Evolutionary conservation across 2,888 invertebrate species (phyloP).

Genomic region (Lottia gigantea): DNA sequence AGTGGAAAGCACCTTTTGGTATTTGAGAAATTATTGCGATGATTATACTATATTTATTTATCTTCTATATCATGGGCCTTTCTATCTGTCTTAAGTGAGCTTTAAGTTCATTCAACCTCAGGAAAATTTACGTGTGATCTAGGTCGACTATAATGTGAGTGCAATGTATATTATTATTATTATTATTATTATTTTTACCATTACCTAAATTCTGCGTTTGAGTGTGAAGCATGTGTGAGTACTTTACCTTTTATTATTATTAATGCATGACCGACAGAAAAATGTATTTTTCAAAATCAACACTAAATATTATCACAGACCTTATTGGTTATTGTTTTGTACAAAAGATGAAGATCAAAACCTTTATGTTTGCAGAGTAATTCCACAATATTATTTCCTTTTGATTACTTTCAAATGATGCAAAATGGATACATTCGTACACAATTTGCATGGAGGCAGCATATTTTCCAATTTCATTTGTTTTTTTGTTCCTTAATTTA

Average conservation of each 20-base stretch:
- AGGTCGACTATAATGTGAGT: slow-evolving; percentile 30
- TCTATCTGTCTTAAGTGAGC: slow-evolving; percentile 11
- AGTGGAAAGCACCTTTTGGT: background rate
- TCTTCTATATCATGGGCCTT: slow-evolving; percentile 9
- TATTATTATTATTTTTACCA: slow-evolving; percentile 11
- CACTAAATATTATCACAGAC: background rate
- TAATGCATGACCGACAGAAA: slow-evolving; percentile 6
- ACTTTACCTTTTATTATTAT: background rate
- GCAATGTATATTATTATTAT: slow-evolving; percentile 21
- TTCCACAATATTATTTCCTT: slow-evolving; percentile 9
- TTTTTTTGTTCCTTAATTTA: too few relatives aligned
- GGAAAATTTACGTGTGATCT: slow-evolving; percentile 26
- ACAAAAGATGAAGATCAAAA: background rate
- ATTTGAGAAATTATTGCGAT: background rate
- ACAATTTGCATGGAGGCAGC: slow-evolving; percentile 8
- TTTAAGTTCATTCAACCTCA: slow-evolving; percentile 19
- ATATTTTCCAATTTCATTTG: slow-evolving; percentile 2
- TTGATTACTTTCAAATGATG: background rate
- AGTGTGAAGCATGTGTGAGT: slow-evolving; percentile 1
- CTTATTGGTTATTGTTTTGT: too few relatives aligned
- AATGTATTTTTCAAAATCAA: background rate
- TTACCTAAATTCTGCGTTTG: background rate
- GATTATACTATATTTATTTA: slow-evolving; percentile 2
- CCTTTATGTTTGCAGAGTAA: background rate
- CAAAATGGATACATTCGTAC: background rate